These are phyloP conservation scores for Tringa solitaria DNA, from an alignment of 2,113 vertebrate species.

Conservation along the genomic window DNA sequence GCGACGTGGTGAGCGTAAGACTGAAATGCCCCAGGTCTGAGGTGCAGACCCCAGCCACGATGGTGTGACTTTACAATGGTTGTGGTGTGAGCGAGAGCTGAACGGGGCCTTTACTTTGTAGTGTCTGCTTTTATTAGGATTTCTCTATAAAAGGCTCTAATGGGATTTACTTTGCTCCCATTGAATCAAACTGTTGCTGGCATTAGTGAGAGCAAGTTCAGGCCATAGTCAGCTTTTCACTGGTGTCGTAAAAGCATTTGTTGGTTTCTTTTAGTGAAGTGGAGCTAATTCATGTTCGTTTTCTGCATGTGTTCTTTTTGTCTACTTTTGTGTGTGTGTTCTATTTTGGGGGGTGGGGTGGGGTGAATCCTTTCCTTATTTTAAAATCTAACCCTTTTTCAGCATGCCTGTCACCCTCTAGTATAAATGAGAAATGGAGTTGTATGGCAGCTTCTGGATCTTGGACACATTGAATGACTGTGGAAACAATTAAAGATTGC, in stretches of 20 bases:
- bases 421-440: neutral
- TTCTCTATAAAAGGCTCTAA: constrained; percentile 45
- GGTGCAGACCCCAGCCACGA: neutral
- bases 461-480: neutral
- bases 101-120: neutral
- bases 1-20: neutral
- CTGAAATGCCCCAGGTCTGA: neutral
- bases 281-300: constrained; percentile 5
- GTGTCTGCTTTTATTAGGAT: constrained; percentile 42
- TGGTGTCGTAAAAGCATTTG: constrained; percentile 18
- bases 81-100: neutral
- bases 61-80: constrained; percentile 6
- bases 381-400: constrained; percentile 1
- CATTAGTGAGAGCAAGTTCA: constrained; percentile 36
- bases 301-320: neutral
- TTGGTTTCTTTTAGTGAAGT: constrained; percentile 25
- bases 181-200: constrained; percentile 50
- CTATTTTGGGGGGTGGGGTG: neutral
- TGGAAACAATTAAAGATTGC: constrained; percentile 5
- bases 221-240: constrained; percentile 22
- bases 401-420: neutral
- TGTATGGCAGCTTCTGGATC: neutral
- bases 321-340: constrained; percentile 5
- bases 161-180: constrained; percentile 56
- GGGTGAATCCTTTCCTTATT: neutral